These are phyloP conservation scores for Magallana angulata DNA, from an alignment of 1,140 invertebrate species.

Conservation along the genomic window DNA sequence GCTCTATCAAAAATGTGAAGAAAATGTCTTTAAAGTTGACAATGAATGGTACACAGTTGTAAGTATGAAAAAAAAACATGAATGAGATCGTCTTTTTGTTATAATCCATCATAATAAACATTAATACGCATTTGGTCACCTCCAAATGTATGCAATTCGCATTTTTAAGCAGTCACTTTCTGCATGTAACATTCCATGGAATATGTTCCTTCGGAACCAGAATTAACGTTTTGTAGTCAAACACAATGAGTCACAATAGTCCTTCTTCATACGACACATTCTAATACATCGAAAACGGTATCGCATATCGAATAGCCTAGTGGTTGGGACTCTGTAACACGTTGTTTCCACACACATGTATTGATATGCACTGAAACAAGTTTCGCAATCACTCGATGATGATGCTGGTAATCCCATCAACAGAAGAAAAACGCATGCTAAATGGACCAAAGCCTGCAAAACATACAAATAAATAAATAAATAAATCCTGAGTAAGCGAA, in stretches of 20 bases:
- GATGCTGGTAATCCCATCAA: slow-evolving; percentile 6
- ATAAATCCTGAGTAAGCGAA: no score
- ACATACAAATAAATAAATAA: not conserved
- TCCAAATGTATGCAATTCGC: not conserved
- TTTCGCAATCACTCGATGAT: not conserved
- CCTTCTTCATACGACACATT: not conserved
- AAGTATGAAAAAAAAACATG: not conserved
- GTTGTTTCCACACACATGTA: slow-evolving; percentile 19
- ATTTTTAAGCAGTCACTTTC: slow-evolving; percentile 12
- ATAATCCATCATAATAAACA: no score
- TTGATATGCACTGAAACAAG: not conserved
- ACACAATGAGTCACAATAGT: not conserved
- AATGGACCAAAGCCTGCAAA: slow-evolving; percentile 14
- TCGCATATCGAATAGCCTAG: not conserved
- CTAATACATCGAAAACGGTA: not conserved
- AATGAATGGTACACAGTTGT: not conserved
- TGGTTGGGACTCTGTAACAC: not conserved
- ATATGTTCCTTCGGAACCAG: not conserved
- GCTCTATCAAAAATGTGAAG: not conserved
- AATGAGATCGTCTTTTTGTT: not conserved
- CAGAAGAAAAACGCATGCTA: slow-evolving; percentile 13
- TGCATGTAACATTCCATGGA: not conserved
- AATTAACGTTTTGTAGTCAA: not conserved
- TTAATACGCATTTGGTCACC: not conserved
- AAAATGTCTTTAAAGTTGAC: not conserved